Percentiles rank a stretch among this genome's conserved stretches.
These are phyloP conservation scores for Trissolcus brochymenae DNA, from an alignment of 2,888 invertebrate genomes.

Conservation along the genomic window DNA sequence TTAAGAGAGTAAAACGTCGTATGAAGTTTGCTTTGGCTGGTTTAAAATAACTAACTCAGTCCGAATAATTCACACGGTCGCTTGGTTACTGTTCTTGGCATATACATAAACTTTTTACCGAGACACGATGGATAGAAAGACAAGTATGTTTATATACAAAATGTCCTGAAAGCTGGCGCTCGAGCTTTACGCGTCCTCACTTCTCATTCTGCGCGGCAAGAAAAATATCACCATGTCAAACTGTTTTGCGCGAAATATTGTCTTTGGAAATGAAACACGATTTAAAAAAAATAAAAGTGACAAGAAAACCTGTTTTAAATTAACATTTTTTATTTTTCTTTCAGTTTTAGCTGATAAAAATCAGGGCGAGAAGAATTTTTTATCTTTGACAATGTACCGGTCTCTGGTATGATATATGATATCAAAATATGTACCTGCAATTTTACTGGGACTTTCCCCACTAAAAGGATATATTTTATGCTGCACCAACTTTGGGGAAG, in stretches of 20 bases:
- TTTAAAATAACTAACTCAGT: slow-evolving; percentile 71
- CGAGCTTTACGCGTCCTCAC: slow-evolving; percentile 33
- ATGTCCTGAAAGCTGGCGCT: slow-evolving; percentile 36
- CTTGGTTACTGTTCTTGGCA: slow-evolving; percentile 58
- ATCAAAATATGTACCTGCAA: slow-evolving; percentile 7
- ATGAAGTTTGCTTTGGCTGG: slow-evolving; percentile 71
- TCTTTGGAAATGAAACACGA: not conserved
- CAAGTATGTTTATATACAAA: slow-evolving; percentile 56
- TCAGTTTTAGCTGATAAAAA: not conserved
- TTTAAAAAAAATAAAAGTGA: not conserved
- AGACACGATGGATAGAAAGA: slow-evolving; percentile 52
- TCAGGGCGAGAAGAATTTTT: too few species aligned
- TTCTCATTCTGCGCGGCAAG: slow-evolving; percentile 28
- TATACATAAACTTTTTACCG: slow-evolving; percentile 58
- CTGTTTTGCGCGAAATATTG: not conserved
- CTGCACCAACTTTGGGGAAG: slow-evolving; percentile 1
- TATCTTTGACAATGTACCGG: not conserved
- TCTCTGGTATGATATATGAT: not conserved
- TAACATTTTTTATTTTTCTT: not conserved
- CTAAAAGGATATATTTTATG: slow-evolving; percentile 2
- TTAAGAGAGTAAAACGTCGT: slow-evolving; percentile 67
- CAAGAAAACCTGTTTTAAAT: not conserved
- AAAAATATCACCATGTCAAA: slow-evolving; percentile 11
- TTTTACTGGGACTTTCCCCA: slow-evolving; percentile 10
- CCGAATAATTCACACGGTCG: slow-evolving; percentile 71